Conservation (phyloP, 2,797 vertebrate species). For the Notolepis coatsorum region DNA sequence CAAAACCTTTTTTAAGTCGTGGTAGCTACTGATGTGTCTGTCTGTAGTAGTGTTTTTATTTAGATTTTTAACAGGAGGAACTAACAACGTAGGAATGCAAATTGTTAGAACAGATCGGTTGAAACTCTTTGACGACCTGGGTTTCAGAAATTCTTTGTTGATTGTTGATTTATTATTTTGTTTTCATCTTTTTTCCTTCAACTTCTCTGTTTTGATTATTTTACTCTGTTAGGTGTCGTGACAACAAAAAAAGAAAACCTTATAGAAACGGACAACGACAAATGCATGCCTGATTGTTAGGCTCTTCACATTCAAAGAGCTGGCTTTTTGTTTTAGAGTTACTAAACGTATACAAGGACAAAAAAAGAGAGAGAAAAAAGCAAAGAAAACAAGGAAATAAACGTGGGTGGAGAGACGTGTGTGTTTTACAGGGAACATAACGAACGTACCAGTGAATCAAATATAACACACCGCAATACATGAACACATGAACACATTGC, state of each 20-base stretch:
- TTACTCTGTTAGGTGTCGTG: slow-evolving; percentile 36
- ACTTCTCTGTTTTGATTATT: slow-evolving; percentile 27
- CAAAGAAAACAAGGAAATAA: slow-evolving; percentile 26
- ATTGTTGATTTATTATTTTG: slow-evolving; percentile 31
- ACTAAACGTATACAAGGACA: slow-evolving; percentile 7
- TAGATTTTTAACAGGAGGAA: slow-evolving; percentile 7
- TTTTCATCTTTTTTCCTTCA: slow-evolving; percentile 16
- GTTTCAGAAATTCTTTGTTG: slow-evolving; percentile 27
- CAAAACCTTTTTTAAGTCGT: slow-evolving; percentile 2
- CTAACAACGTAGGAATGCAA: slow-evolving; percentile 20
- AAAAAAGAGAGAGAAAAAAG: slow-evolving; percentile 16
- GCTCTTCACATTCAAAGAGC: slow-evolving; percentile 24
- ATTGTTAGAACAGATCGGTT: slow-evolving; percentile 21
- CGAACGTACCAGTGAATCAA: slow-evolving; percentile 20
- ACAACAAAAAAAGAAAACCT: slow-evolving; percentile 3
- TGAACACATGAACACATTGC: too few relatives aligned
- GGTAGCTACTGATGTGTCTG: slow-evolving; percentile 26
- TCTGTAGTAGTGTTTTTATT: slow-evolving; percentile 28
- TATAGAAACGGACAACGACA: slow-evolving; percentile 17
- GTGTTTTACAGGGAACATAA: slow-evolving; percentile 33
- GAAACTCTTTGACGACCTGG: slow-evolving; percentile 14
- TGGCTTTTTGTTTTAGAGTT: slow-evolving; percentile 28
- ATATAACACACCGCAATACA: too few relatives aligned
- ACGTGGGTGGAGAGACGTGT: slow-evolving; percentile 34
- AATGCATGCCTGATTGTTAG: slow-evolving; percentile 44